Evolutionary conservation across 2,113 vertebrate genomes (phyloP), one percentile per base, ranked within the genome.

Genomic region (Forbesichthys papilliferus): DNA sequence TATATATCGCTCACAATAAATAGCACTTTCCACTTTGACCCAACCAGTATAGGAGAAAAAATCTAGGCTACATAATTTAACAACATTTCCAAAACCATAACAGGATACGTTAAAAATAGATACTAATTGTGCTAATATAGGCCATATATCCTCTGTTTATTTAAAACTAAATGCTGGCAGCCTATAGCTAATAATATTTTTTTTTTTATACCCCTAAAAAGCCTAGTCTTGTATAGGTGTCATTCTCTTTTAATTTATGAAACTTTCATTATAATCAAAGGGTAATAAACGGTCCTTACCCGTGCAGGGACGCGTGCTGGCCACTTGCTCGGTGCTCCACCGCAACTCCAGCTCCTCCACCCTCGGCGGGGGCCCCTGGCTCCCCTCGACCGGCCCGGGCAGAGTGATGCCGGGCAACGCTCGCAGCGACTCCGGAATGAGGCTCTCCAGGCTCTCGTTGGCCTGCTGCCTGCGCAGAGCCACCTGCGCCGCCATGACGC

Each of bases 401-500:
- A 90, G 64, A 48, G 89, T 84, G 7, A 94, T 89, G 11, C 91
- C 93, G 0, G 95, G 94, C 64, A 96, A 84, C 11, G 94, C 88
- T 58, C 96, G 85, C 68, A 98, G 90, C 0, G 95, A 91, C 90
- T 97, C 96, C 1, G 96, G 96, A 71, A 98, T 93, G 63, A 98
- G 95, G 87, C 95, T 96, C 84, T 97, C 95, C 69, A 98, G 90
- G 79, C 95, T 98, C 89, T 98, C 96, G 94, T 96, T 96, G 69
- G 96, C 96, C 90, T 98, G 96, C 89, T 98, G 96, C 79, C 96
- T 71, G 56, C 96, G 92, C 13, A 98, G 94, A 34, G 96, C 96
- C 86, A 98, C 96, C 93, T 98, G 96, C 54, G 96, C 96, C 14
- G 96, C 96, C 96, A 98, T 98, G 68, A 98, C 96, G 80, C 96